Base-by-base conservation (phyloP, 2,888 invertebrate genomes). In the Apodemia zela region DNA sequence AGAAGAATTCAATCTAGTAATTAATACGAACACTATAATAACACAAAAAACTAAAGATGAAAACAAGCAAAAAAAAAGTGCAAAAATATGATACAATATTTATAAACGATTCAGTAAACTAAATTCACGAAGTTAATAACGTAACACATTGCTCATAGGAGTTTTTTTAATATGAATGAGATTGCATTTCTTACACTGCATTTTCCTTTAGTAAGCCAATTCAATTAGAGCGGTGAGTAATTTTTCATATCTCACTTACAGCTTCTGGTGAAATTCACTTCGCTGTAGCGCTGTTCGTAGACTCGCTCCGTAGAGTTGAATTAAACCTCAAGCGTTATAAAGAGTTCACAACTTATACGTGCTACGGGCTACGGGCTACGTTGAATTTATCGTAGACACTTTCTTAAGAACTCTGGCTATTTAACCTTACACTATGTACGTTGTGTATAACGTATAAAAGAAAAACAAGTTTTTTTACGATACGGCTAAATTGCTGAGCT, bases 171-270 rank as follows among this genome's bases (percentile, higher is more conserved):
- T 47, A 17, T 47, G 2, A 42, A 47, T 47, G 51, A 13, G 18
- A 15, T 54, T 25, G 13, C 51, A 54, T 25, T 54, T 25, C 25
- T 13, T 25, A 21, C 25, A 54, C n/a, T 47, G 45, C 45, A 47
- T 8, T 54, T 21, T 18, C 21, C 51, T 54, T 54, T 15, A 25
- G 5, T 54, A 54, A 21, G 51, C 51, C 51, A 54, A 54, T 54
- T 54, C 25, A 54, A 54, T 54, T 54, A 54, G 15, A 54, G 25
- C 18, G 13, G 25, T 21, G 21, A 54, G 21, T 54, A 25, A 25
- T 54, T 54, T 54, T 54, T 54, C 51, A 54, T 54, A 25, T 54
- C 51, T 54, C 15, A 54, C 21, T 18, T 51, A 51, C 25, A 54
- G 13, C n/a, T 15, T 7, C 54, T 57, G 29, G 6, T 57, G n/a